These are phyloP conservation scores for Tipula vernalis DNA, from an alignment of 2,888 invertebrate genomes.

Conservation along the genomic window DNA sequence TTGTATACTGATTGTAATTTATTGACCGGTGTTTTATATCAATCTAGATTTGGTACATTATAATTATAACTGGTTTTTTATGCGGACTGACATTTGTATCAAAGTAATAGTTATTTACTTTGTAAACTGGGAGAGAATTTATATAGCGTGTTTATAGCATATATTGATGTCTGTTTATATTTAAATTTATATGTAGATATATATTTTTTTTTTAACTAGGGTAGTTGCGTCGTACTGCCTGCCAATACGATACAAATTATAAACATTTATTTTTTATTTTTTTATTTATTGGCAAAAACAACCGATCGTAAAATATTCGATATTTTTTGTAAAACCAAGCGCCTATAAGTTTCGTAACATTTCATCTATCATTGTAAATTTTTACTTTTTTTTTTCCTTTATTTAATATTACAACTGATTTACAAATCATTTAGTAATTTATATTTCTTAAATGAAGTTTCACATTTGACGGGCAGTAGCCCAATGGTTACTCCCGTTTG, in stretches of 20 bases:
- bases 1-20: not conserved
- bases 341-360: no score
- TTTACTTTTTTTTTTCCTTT: no score
- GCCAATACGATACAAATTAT: not conserved
- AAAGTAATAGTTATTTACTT: not conserved
- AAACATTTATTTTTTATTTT: not conserved
- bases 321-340: no score
- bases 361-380: no score
- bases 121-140: not conserved
- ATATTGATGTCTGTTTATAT: not conserved
- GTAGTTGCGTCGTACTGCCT: not conserved
- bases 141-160: not conserved
- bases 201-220: not conserved
- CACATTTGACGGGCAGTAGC: no score
- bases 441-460: no score
- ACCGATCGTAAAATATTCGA: not conserved
- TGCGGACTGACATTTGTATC: not conserved
- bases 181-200: not conserved
- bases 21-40: not conserved
- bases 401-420: no score
- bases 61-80: no score
- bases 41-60: no score
- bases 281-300: not conserved
- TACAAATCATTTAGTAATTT: no score
- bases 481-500: no score